These are phyloP conservation scores for Aphelinus certus DNA, from an alignment of 1,140 invertebrate species.

Conservation along the genomic window DNA sequence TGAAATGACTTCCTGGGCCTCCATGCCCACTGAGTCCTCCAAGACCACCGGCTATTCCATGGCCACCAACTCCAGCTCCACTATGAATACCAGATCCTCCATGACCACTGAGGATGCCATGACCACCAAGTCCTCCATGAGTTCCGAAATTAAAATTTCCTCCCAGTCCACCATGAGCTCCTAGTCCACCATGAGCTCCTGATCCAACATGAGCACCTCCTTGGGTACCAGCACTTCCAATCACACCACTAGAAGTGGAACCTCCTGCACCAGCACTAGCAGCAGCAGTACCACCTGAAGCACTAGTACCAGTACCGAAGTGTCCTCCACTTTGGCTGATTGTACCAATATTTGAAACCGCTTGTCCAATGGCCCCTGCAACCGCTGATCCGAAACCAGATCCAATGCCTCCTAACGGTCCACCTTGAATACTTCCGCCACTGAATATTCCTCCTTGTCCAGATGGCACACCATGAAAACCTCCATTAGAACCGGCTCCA, in stretches of 20 bases:
- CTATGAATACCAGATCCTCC: neutral
- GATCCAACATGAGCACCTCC: neutral
- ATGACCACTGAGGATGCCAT: neutral
- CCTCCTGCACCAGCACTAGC: neutral
- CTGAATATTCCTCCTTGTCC: neutral
- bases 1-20: neutral
- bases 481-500: neutral
- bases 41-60: neutral
- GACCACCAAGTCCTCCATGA: neutral
- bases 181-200: conserved; percentile 6
- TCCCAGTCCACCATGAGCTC: neutral
- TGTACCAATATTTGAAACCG: neutral
- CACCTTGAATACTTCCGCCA: neutral
- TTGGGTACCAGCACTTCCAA: neutral
- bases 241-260: no score
- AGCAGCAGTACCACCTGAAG: neutral
- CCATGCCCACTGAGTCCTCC: neutral
- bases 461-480: neutral
- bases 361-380: neutral
- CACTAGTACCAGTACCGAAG: neutral
- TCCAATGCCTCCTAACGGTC: neutral
- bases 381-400: neutral
- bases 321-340: neutral
- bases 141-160: neutral
- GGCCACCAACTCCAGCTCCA: neutral